Base-by-base conservation (phyloP, 2,797 vertebrate species). In the Myotis findleyi region DNA sequence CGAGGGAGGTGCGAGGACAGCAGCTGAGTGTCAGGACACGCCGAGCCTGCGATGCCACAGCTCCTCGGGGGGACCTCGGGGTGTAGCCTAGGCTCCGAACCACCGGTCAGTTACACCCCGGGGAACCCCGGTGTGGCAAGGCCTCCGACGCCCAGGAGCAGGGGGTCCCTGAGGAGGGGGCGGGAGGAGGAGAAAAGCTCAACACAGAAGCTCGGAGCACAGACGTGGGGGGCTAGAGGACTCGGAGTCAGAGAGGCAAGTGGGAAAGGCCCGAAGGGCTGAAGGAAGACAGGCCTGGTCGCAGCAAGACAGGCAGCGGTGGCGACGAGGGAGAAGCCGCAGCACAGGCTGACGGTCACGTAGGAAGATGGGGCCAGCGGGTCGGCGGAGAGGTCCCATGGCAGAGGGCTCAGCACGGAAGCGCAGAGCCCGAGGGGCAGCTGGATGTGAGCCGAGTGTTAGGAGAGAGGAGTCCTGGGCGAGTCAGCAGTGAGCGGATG, bases 341-440 rank as follows among this genome's bases (percentile, higher is more conserved):
- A 33, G 36, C 4, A 4, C 1, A 4, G 33, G 71, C 33, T 23
- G 3, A 25, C 0, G 0, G 77, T 55, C 69, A 59, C 59, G 30
- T 11, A 14, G 51, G n/a, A 41, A 51, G 62, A 18, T 0, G 17
- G 13, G 36, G 44, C 62, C 5, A 10, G 64, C 59, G 55, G 36
- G 21, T 1, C 13, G 53, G 33, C 1, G 12, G n/a, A 11, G 16
- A 6, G 18, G 23, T 44, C n/a, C 36, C 16, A 6, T 1, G 30
- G 66, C 12, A 5, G 0, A 38, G 73, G 53, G 64, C 18, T 53
- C 51, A 20, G 18, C 49, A 7, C 7, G 51, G 2, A 8, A 53
- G 51, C 6, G 51, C 18, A 53, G 18, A 16, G 3, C 51, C 23
- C 2, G 0, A n/a, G 73, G 53, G 64, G 18, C 44, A 57, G n/a